phyloP scores from a whole-genome alignment of 2,888 invertebrate species.

The Leuctra nigra region DNA sequence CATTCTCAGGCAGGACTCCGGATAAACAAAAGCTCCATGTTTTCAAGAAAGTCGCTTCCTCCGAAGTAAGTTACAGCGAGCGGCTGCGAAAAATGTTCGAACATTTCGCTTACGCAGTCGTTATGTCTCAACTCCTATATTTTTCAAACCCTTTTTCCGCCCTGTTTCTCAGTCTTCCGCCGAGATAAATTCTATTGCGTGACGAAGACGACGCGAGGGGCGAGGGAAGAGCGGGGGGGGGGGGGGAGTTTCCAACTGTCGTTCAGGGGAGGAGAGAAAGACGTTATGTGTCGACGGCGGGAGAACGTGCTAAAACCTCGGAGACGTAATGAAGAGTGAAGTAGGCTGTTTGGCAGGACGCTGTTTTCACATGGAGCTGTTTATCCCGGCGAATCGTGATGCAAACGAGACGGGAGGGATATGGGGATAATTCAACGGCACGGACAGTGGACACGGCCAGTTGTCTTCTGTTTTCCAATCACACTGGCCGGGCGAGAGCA shows the following conservation, averaged over 20 bases:
- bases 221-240: neutral
- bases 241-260: neutral
- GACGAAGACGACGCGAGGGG: neutral
- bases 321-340: slow-evolving; percentile 9
- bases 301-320: slow-evolving; percentile 2
- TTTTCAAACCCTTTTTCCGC: slow-evolving; percentile 11
- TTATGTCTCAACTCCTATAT: slow-evolving; percentile 15
- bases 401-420: no score
- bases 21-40: no score
- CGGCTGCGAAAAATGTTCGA: neutral
- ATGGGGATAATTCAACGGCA: no score
- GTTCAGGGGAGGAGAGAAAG: neutral
- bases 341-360: neutral
- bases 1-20: no score
- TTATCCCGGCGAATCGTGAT: no score
- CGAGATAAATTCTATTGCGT: slow-evolving; percentile 4
- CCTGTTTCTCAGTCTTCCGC: neutral
- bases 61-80: no score
- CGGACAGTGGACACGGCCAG: no score
- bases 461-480: no score
- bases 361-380: no score
- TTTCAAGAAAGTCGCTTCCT: no score
- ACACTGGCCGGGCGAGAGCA: no score
- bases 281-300: neutral
- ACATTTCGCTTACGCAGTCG: slow-evolving; percentile 16